These are phyloP conservation scores for Ceramica pisi DNA, from an alignment of 2,888 invertebrate genomes.

Conservation along the genomic window DNA sequence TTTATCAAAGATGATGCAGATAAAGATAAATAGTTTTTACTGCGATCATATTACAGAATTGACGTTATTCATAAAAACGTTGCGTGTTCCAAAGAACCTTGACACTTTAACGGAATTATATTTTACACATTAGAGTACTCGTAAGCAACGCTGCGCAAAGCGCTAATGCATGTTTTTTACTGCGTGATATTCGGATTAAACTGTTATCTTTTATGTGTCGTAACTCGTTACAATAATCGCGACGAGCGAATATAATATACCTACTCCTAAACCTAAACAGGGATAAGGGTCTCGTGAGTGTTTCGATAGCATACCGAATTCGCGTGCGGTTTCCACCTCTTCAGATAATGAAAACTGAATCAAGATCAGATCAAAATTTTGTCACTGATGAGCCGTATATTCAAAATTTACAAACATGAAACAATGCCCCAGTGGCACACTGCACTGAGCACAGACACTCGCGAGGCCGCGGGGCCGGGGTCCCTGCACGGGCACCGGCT, in stretches of 20 bases:
- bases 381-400: constrained; percentile 69
- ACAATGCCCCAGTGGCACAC: constrained; percentile 83
- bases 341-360: constrained; percentile 64
- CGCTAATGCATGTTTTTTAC: constrained; percentile 87
- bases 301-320: constrained; percentile 81
- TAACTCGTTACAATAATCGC: constrained; percentile 83
- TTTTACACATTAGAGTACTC: constrained; percentile 73
- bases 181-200: constrained; percentile 87
- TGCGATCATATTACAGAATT: constrained; percentile 43
- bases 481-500: constrained; percentile 45
- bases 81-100: constrained; percentile 75
- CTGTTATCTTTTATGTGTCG: constrained; percentile 84
- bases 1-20: constrained; percentile 25
- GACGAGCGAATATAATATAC: constrained; percentile 72
- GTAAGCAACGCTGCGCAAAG: constrained; percentile 74
- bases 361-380: constrained; percentile 66
- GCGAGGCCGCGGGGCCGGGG: constrained; percentile 63
- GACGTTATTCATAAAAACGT: constrained; percentile 64
- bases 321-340: constrained; percentile 60
- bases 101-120: constrained; percentile 75
- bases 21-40: constrained; percentile 34
- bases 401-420: constrained; percentile 77
- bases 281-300: constrained; percentile 75
- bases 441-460: constrained; percentile 73
- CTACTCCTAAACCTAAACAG: constrained; percentile 68